Evolutionary conservation across 2,888 invertebrate genomes (phyloP), one percentile per base, ranked within the genome.

Genomic region (Eupithecia inturbata): DNA sequence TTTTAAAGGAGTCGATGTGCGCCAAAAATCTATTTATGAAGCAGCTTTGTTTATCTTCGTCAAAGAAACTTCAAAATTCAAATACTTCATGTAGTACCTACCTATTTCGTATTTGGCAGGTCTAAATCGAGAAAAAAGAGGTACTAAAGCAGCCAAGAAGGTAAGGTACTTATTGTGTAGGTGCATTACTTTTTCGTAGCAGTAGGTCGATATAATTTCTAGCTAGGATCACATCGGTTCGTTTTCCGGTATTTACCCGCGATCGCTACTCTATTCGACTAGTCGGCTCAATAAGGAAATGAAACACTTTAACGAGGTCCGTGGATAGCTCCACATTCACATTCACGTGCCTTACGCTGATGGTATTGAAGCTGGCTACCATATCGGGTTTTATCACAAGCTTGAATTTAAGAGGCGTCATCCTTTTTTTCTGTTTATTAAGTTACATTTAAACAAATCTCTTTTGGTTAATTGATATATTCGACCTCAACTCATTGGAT

Each of bases 211-310:
- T 26, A 28, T 16, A 10, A 19, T 19, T 31, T 14, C 31, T 28
- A 66, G 60, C 45, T 70, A 69, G 60, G 39, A 57, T 64, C 36
- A 16, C n/a, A 66, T 79, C 70, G 75, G 62, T 73, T 78, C 80
- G 79, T 83, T 82, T 82, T 81, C 81, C 82, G 81, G 78, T 78
- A 75, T 80, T 82, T 81, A 73, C 70, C 72, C 68, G 72, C 33
- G 62, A 67, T 70, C 79, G 78, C 72, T 73, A 72, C 69, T 76
- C 72, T 73, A 72, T 68, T 76, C 75, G 71, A 57, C 22, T 19
- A 7, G 31, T 19, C 31, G 19, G 72, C 60, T 72, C 72, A 73
- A 77, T 79, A 77, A 81, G 82, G 83, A 83, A 83, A 83, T 83
- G 80, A 81, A 77, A 45, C 68, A 60, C 72, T 79, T 60, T 75